Base-by-base conservation (phyloP, 2,888 invertebrate species). In the Malthinus flaveolus region DNA sequence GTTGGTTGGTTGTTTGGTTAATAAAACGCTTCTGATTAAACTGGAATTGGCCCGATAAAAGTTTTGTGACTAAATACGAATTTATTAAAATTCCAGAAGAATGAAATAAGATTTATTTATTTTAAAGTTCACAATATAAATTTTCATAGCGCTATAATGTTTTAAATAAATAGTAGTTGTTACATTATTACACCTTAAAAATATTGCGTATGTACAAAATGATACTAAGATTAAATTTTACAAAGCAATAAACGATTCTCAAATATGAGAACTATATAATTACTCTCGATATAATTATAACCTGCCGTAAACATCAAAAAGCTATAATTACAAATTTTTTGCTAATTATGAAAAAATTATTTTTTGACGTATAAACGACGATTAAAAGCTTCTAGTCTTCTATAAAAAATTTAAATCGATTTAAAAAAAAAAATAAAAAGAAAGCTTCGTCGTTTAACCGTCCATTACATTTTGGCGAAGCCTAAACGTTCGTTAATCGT, bases 141-240 rank as follows among this genome's bases (percentile, higher is more conserved):
- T 64, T 56, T 50, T 46, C 57, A 46, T 53, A 59, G 50, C 54
- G 47, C 65, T 68, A 68, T 61, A 59, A 54, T 56, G 59, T 66
- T 65, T 63, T 58, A 68, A 66, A 68, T 65, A 49, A 66, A 69
- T 58, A 57, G 61, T 67, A 69, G 67, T 68, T 53, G 56, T 51
- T 61, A 56, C 47, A 61, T 56, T 63, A 65, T 66, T 65, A 23
- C 23, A 23, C 5, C 69, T 70, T 70, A 69, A 70, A 71, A 70
- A 71, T 71, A 71, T 69, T 66, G 62, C 61, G 62, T 69, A 69
- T 69, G 59, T 68, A 71, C 70, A 70, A 65, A 70, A 67, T 70
- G 66, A 70, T 69, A 65, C 63, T 52, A 51, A 44, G 56, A 44
- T 59, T 13, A 42, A 42, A 56, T 51, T 53, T 56, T 36, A 50